A percentile compares a stretch with the other conserved stretches of the same genome.
Evolutionary conservation across 1,140 invertebrate genomes (phyloP).

Genomic region (Carcinoscorpius rotundicauda): DNA sequence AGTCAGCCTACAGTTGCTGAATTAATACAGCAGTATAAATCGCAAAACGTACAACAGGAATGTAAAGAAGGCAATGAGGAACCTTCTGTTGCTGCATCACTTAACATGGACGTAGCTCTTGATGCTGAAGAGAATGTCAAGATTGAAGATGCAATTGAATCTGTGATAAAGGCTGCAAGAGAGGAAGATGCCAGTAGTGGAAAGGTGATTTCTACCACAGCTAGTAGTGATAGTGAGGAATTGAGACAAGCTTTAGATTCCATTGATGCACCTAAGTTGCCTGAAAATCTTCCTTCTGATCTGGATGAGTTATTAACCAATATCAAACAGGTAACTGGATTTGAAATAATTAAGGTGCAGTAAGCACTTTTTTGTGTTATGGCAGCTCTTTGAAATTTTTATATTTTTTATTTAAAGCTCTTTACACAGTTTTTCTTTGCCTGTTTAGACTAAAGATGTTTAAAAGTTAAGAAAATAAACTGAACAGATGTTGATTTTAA

Average conservation of each 20-base stretch:
- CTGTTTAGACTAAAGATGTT: too few species aligned
- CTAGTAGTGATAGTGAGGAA: slow-evolving; percentile 23
- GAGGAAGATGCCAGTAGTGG: slow-evolving; percentile 36
- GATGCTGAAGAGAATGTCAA: slow-evolving; percentile 13
- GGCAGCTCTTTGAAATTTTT: neutral
- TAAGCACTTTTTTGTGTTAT: neutral
- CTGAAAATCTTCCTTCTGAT: slow-evolving; percentile 43
- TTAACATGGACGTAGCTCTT: neutral
- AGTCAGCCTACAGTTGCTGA: slow-evolving; percentile 20
- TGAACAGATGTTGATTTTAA: too few species aligned
- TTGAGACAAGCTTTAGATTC: slow-evolving; percentile 7
- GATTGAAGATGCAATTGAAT: slow-evolving; percentile 40
- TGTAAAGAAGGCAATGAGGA: too few species aligned
- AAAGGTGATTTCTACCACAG: slow-evolving; percentile 31
- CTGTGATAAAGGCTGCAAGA: slow-evolving; percentile 40
- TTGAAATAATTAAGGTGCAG: neutral
- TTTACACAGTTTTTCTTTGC: too few species aligned
- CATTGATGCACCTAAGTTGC: slow-evolving; percentile 38
- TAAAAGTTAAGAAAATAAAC: too few species aligned
- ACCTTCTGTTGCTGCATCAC: neutral
- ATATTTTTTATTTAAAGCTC: too few species aligned
- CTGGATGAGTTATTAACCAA: slow-evolving; percentile 42
- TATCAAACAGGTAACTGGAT: slow-evolving; percentile 38
- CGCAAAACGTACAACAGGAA: slow-evolving; percentile 30
- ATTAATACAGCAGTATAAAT: slow-evolving; percentile 21